Evolutionary conservation across 2,888 invertebrate genomes (phyloP).

Genomic region (Coelinius sp.): DNA sequence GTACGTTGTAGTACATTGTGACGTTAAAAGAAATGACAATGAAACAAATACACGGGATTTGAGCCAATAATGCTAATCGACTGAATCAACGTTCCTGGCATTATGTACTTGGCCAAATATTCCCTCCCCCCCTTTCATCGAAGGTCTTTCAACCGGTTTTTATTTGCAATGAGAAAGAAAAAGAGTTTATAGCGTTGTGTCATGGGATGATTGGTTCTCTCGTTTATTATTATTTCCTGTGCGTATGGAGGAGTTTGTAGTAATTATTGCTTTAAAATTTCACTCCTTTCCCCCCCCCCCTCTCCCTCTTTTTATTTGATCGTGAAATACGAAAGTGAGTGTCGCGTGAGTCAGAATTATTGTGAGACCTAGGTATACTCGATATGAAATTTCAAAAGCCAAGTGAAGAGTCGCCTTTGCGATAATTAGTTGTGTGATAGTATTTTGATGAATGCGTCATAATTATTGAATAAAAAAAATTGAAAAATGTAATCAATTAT

Average conservation of each 20-base stretch:
- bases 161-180: conserved; percentile 5
- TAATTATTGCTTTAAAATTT: not conserved
- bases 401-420: too few relatives aligned
- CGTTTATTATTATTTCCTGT: not conserved
- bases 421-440: not conserved
- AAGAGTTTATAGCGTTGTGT: not conserved
- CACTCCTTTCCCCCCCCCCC: not conserved
- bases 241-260: not conserved
- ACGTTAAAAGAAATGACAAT: conserved; percentile 2
- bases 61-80: conserved; percentile 15
- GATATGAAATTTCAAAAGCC: too few relatives aligned
- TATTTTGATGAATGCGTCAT: conserved; percentile 7
- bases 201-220: not conserved
- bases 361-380: not conserved
- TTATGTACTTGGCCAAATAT: not conserved
- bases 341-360: conserved; percentile 12
- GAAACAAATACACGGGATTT: not conserved
- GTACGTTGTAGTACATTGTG: conserved; percentile 67
- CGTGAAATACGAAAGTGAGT: conserved; percentile 10
- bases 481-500: conserved; percentile 22
- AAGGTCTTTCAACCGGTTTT: conserved; percentile 12
- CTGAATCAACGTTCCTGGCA: conserved; percentile 20
- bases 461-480: conserved; percentile 3
- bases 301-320: conserved; percentile 10
- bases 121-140: conserved; percentile 9